Evolutionary conservation across 1,140 invertebrate genomes (phyloP).

Genomic region (Eulimnadia texana): DNA sequence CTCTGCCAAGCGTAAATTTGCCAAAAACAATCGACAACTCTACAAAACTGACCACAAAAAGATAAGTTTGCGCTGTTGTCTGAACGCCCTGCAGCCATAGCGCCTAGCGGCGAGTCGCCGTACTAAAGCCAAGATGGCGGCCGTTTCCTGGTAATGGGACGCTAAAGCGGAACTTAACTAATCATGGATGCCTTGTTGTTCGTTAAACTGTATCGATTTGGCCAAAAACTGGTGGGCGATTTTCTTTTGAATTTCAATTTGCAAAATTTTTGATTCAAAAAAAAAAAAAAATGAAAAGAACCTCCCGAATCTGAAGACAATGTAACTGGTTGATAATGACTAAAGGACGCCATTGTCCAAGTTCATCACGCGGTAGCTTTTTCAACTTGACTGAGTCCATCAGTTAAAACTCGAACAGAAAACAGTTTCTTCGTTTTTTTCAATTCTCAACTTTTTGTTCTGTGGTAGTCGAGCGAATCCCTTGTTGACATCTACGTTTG

Average conservation of each 20-base stretch:
- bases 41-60: no score
- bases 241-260: neutral
- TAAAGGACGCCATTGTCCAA: neutral
- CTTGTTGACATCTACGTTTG: neutral
- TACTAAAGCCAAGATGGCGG: neutral
- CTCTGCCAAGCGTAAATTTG: no score
- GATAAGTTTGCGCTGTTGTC: no score
- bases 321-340: neutral
- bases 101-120: no score
- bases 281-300: no score
- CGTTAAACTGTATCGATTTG: neutral
- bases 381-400: neutral
- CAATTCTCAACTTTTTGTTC: neutral
- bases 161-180: neutral
- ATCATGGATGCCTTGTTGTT: neutral
- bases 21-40: no score
- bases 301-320: neutral
- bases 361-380: neutral
- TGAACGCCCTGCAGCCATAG: no score
- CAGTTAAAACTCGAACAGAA: neutral
- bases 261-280: no score
- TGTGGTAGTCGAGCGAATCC: neutral
- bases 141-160: neutral
- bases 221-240: neutral
- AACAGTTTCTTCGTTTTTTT: neutral